Evolutionary conservation across 2,113 vertebrate genomes (phyloP), one percentile per base, ranked within the genome.

Genomic region (Naja naja): DNA sequence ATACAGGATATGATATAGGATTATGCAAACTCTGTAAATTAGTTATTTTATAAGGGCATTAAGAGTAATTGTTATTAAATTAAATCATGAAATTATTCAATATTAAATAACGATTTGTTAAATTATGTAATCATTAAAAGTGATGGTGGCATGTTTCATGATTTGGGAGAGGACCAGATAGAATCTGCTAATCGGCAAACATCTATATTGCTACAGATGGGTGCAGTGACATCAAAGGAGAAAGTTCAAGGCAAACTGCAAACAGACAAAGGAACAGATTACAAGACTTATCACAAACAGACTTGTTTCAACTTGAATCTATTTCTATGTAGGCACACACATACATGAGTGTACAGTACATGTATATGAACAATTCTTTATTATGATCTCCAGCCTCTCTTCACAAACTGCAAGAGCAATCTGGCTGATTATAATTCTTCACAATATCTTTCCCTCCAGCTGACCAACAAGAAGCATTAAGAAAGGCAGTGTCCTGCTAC

Each of bases 201-300:
- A 0, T 11, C 47, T 27, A 92, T 16, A 1, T 87, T 27, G 94
- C 39, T 93, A 93, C 92, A 94, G 94, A 95, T 94, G 94, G 3
- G 89, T 1, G 1, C 2, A 47, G 30, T 96, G 96, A 96, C 94
- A 93, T 94, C 96, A 94, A 89, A 88, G 89, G 92, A 86, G 92
- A 95, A 97, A 96, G 96, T 97, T 95, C 96, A 91, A 93, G 86
- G 90, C 69, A 81, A 69, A 89, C 52, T 1, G 1, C 74, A 92
- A 0, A 39, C 1, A 94, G 64, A 52, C 1, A 5, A 93, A 55
- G 87, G 88, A 87, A 0, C 18, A 0, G 85, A 95, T 94, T 96
- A 95, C 91, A 94, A 93, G 94, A 91, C 93, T 96, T 55, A 1
- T 49, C 52, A 88, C 85, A 55, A 55, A 47, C 34, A 85, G 25